phyloP scores from a whole-genome alignment of 64 coral and sea anemone species.

The Stichodactyla helianthus region DNA sequence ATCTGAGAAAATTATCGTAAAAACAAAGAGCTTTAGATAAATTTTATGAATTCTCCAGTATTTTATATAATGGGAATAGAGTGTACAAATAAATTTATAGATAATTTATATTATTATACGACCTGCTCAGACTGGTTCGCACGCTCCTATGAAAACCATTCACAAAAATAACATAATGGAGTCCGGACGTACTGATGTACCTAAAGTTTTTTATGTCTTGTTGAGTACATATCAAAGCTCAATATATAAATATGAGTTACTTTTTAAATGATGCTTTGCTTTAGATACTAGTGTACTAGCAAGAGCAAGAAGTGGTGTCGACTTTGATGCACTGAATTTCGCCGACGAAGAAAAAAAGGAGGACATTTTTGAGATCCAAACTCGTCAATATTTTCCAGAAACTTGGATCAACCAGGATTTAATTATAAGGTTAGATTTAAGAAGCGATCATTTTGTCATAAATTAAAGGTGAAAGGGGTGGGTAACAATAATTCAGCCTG shows the following conservation, averaged over 20 bases:
- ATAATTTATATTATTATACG: no score
- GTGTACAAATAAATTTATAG: no score
- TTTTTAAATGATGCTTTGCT: background rate
- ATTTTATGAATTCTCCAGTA: background rate
- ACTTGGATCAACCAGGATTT: constrained; percentile 79
- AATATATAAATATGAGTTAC: no score
- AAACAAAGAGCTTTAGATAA: background rate
- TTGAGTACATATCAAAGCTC: no score
- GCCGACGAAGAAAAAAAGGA: constrained; percentile 44
- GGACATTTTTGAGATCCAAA: constrained; percentile 35
- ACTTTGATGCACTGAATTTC: background rate
- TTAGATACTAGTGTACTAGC: constrained; percentile 16
- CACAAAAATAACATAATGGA: no score
- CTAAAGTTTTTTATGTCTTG: no score
- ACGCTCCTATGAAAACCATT: no score
- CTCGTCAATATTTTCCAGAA: constrained; percentile 78
- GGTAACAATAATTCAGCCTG: no score
- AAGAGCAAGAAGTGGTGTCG: constrained; percentile 28
- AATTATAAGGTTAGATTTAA: constrained; percentile 42
- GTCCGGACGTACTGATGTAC: no score
- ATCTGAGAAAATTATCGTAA: background rate
- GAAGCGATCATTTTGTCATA: background rate
- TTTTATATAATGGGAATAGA: background rate
- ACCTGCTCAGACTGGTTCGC: no score
- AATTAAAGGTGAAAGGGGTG: background rate